Base-by-base conservation (phyloP, 2,797 vertebrate genomes). In the Danio jaintianensis region DNA sequence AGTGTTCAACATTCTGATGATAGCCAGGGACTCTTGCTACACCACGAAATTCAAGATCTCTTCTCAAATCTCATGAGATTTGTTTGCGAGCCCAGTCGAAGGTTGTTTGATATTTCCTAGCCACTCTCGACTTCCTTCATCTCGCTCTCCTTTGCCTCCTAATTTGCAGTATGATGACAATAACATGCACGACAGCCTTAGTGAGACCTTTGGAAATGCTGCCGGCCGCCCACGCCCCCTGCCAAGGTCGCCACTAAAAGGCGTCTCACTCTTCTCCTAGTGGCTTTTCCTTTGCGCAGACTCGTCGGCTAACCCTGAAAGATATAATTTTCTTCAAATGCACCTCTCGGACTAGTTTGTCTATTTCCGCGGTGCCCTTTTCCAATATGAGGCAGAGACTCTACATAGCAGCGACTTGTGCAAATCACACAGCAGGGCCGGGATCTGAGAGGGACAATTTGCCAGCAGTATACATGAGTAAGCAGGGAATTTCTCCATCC, bases 291-390 rank as follows among this genome's bases (percentile, higher is more conserved):
- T 84, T 79, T 71, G 52, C 83, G 80, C 78, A 78, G 78, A 71
- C 87, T 52, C 58, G 48, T 64, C 63, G 64, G 77, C 81, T 78
- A 84, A 84, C 83, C 82, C 86, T 84, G 89, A 91, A 89, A 92
- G 91, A 90, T 92, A 91, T 91, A 89, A 93, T 94, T 93, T 93
- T 91, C 92, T 90, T 90, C 90, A 92, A 90, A 93, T 90, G 90
- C 87, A 90, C 89, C 91, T 91, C 90, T 91, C 48, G 75, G 88
- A 86, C 86, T 85, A 86, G 86, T 89, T 87, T 89, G 87, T 86
- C 86, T 88, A 86, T 83, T 86, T 93, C 86, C 87, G 85, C 53
- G 0, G 64, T 90, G 89, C 89, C 89, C 91, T 91, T 90, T 89
- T 90, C 89, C 91, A 87, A 85, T 90, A 87, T 80, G 86, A 90